Evolutionary conservation across 2,113 vertebrate species (phyloP).

Genomic region (Talpa occidentalis): DNA sequence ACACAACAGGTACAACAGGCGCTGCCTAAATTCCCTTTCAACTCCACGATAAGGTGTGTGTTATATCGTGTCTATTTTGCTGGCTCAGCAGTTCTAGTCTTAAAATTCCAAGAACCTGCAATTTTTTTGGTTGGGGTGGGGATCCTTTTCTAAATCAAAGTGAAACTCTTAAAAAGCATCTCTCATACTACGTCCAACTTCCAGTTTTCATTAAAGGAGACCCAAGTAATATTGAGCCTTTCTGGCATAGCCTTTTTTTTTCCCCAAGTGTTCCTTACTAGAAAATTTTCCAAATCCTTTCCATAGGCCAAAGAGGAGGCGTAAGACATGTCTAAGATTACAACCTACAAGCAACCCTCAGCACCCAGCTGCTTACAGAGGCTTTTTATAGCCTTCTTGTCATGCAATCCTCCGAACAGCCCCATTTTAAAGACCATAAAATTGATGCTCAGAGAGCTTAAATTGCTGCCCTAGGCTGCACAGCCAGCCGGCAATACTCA

Average conservation of each 20-base stretch:
- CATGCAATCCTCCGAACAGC: not conserved
- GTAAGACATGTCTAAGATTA: not conserved
- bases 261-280: not conserved
- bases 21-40: not conserved
- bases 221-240: not conserved
- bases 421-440: constrained; percentile 33
- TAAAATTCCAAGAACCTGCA: not conserved
- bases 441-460: not conserved
- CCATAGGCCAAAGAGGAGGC: not conserved
- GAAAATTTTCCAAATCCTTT: constrained; percentile 18
- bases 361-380: not conserved
- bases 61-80: not conserved
- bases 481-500: not conserved
- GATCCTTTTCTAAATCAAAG: not conserved
- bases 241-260: not conserved
- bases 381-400: not conserved
- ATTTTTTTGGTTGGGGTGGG: not conserved
- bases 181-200: not conserved
- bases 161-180: constrained; percentile 12
- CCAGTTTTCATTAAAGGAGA: constrained; percentile 7
- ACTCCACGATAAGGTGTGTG: not conserved
- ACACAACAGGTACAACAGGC: no score
- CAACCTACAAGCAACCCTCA: not conserved
- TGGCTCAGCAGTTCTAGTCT: not conserved
- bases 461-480: not conserved